Evolutionary conservation across 2,888 invertebrate genomes (phyloP).

Genomic region (Cephus pulcher): DNA sequence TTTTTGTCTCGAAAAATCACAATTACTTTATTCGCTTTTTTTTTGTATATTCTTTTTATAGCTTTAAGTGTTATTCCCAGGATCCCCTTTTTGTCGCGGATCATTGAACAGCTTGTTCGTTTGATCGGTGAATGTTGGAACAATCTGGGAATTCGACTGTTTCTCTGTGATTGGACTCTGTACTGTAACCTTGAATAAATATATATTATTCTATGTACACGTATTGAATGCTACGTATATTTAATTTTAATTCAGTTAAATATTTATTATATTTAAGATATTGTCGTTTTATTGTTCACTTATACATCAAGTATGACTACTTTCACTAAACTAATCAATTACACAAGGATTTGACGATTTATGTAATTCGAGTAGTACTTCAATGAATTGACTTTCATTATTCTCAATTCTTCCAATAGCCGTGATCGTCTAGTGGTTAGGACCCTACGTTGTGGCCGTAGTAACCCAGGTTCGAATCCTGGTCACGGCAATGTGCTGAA

Average conservation of each 20-base stretch:
- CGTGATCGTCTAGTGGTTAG: constrained; percentile 27
- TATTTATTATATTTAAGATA: not conserved
- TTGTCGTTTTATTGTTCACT: no score
- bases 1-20: not conserved
- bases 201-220: not conserved
- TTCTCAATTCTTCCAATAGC: constrained; percentile 25
- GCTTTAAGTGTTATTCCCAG: no score
- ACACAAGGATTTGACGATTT: not conserved
- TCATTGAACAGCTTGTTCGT: no score
- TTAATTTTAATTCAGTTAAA: not conserved
- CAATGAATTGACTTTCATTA: no score
- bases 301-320: not conserved
- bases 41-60: not conserved
- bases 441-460: constrained; percentile 26
- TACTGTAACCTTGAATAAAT: not conserved
- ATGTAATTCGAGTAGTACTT: no score
- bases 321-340: not conserved
- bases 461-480: constrained; percentile 27
- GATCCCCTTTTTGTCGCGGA: no score
- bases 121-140: no score
- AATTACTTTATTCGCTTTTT: not conserved
- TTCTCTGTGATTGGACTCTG: no score
- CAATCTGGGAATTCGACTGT: no score
- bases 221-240: no score
- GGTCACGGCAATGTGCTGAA: constrained; percentile 21